phyloP scores from a whole-genome alignment of 2,888 invertebrate genomes.

The Cremastobaeus sp. region DNA sequence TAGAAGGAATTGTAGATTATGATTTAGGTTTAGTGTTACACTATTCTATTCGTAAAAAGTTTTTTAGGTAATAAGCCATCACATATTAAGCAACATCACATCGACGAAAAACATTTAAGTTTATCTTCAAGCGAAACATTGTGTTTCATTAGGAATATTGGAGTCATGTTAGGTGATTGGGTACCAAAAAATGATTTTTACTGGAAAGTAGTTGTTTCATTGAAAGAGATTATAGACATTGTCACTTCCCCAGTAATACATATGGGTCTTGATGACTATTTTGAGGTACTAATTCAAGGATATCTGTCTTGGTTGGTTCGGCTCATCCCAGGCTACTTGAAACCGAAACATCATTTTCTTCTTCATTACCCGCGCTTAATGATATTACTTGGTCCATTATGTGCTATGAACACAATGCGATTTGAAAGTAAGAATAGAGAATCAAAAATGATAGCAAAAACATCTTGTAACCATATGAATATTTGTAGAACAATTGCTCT shows the following conservation, averaged over 20 bases:
- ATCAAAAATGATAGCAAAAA: too few species aligned
- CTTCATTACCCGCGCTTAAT: constrained; percentile 17
- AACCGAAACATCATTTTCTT: constrained; percentile 51
- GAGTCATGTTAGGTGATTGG: constrained; percentile 49
- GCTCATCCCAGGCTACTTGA: constrained; percentile 28
- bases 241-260: constrained; percentile 9
- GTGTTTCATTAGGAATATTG: constrained; percentile 18
- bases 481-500: constrained; percentile 31
- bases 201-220: constrained; percentile 45
- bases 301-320: constrained; percentile 20
- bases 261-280: constrained; percentile 7
- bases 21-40: constrained; percentile 55
- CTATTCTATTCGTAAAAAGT: too few species aligned
- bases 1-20: constrained; percentile 20
- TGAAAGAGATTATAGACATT: constrained; percentile 3
- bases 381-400: constrained; percentile 37
- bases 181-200: constrained; percentile 41
- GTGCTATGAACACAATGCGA: constrained; percentile 8
- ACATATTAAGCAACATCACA: constrained; percentile 6
- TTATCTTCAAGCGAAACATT: constrained; percentile 10
- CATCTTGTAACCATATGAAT: constrained; percentile 11
- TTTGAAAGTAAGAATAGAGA: constrained; percentile 45
- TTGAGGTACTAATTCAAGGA: constrained; percentile 18
- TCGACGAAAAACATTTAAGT: constrained; percentile 3
- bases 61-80: background rate